Conservation (phyloP, 23 tunicate genomes). For the Trididemnum miniatum region DNA sequence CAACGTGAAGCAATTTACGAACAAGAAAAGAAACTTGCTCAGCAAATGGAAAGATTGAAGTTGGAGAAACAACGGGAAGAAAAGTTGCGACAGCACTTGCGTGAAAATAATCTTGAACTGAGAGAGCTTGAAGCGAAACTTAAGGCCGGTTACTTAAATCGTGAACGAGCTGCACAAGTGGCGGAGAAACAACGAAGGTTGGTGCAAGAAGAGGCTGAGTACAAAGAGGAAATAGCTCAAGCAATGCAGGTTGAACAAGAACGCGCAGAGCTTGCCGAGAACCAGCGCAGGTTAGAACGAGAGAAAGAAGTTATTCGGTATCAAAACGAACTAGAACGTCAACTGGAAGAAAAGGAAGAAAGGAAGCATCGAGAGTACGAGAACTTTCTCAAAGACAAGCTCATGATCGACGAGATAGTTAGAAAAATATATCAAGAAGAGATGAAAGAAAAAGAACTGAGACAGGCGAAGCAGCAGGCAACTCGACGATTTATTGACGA, state of each 20-base stretch:
- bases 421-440: constrained; percentile 95
- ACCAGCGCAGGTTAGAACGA: constrained; percentile 42
- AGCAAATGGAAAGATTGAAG: constrained; percentile 52
- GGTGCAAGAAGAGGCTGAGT: constrained; percentile 46
- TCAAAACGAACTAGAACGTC: constrained; percentile 66
- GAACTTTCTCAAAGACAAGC: constrained; percentile 86
- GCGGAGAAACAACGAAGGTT: constrained; percentile 67
- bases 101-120: constrained; percentile 66
- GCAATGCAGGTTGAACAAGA: constrained; percentile 67
- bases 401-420: constrained; percentile 94
- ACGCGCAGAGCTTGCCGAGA: constrained; percentile 65
- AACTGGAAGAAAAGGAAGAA: constrained; percentile 75
- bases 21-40: constrained; percentile 78
- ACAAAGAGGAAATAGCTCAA: constrained; percentile 62
- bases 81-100: constrained; percentile 83
- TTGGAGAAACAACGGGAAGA: constrained; percentile 81
- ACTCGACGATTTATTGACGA: constrained; percentile 73
- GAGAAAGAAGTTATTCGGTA: constrained; percentile 59
- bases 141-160: constrained; percentile 79
- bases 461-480: constrained; percentile 72
- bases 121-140: constrained; percentile 81
- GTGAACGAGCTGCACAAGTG: constrained; percentile 83
- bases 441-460: constrained; percentile 61
- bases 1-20: constrained; percentile 63
- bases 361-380: constrained; percentile 87